Evolutionary conservation across 2,113 vertebrate genomes (phyloP).

Genomic region (Elephantulus edwardii): DNA sequence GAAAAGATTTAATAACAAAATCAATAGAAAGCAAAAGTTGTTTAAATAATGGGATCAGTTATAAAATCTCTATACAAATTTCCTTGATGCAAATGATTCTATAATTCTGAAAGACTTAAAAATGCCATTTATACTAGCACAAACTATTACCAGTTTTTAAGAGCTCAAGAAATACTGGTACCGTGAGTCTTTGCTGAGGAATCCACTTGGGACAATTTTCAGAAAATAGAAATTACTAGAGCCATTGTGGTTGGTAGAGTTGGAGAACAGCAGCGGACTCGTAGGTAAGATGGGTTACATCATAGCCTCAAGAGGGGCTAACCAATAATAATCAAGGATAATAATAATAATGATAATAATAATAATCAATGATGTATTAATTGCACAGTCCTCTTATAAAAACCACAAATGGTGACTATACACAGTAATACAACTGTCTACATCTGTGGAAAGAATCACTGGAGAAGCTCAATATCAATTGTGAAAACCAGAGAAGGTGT

Average conservation of each 20-base stretch:
- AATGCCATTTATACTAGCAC: not conserved
- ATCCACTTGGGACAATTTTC: not conserved
- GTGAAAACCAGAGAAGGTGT: too few species aligned
- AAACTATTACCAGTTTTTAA: not conserved
- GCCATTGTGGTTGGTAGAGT: not conserved
- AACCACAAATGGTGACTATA: too few species aligned
- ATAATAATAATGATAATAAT: too few species aligned
- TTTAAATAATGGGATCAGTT: not conserved
- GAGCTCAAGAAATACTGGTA: not conserved
- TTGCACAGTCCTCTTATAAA: too few species aligned
- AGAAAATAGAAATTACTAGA: not conserved
- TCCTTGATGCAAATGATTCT: not conserved
- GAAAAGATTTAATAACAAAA: not conserved
- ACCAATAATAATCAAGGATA: too few species aligned
- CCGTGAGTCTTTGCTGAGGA: not conserved
- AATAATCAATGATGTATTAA: too few species aligned
- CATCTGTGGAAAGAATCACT: too few species aligned
- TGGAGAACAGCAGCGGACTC: too few species aligned
- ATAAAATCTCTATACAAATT: rapidly evolving
- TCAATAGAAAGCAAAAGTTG: not conserved
- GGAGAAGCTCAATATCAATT: too few species aligned
- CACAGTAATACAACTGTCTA: too few species aligned
- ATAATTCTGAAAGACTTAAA: not conserved
- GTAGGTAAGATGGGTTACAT: too few species aligned
- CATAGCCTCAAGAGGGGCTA: too few species aligned